Evolutionary conservation across 23 tunicate species (phyloP), one percentile per base, ranked within the genome.

Genomic region (Diplosoma virens): DNA sequence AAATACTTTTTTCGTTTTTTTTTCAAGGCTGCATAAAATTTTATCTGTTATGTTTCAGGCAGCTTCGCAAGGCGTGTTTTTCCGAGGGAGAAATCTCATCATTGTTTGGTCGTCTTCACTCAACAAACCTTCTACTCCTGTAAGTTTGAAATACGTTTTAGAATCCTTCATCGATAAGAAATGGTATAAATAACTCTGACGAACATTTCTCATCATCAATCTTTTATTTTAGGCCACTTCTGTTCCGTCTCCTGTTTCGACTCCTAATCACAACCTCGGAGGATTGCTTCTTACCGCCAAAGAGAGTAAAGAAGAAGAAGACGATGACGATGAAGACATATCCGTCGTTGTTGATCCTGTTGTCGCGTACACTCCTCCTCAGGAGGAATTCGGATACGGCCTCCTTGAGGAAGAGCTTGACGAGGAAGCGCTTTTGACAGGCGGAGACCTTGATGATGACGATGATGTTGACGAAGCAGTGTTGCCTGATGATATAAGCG

Each of bases 401-500:
- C 48, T 82, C 63, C 67, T 82, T 50, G 89, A 84, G 33, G 89
- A 84, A 32, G 89, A 89, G 67, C 28, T 89, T 22, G 96, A 89
- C 71, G 96, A 89, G 61, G 96, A 89, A 16, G 88, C 96, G 47
- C 81, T 89, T 11, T 80, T 89, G 1, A 78, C 87, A 47, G 96
- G 89, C 24, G 88, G 71, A 59, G 96, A 82, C 25, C 48, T 55
- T 9, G 95, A 89, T n/a, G 88, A 89, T 30, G 75, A 64, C 33
- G 93, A 63, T 22, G n/a, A n/a, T n/a, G n/a, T n/a, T n/a, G n/a
- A n/a, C n/a, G n/a, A n/a, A n/a, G n/a, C n/a, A n/a, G n/a, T n/a
- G n/a, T n/a, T n/a, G n/a, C n/a, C n/a, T n/a, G n/a, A n/a, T n/a
- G n/a, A n/a, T n/a, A n/a, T n/a, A n/a, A n/a, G n/a, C n/a, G n/a